Evolutionary conservation across 2,113 vertebrate species (phyloP).

Genomic region (Rhipidura dahli): DNA sequence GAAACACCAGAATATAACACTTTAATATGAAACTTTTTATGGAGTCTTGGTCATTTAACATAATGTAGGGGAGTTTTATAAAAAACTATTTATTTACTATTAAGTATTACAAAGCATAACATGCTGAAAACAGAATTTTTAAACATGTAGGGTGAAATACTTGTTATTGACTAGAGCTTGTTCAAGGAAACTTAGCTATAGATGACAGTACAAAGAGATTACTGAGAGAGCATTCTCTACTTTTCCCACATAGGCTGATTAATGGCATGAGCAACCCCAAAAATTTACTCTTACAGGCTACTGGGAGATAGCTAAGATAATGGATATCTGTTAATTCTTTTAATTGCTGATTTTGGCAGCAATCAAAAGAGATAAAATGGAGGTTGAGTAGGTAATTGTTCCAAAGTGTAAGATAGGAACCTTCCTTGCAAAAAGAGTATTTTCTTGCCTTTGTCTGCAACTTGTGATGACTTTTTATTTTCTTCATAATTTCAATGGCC

Average conservation of each 20-base stretch:
- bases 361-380: background rate
- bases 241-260: background rate
- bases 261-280: accelerated
- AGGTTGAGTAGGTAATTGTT: background rate
- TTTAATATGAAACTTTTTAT: background rate
- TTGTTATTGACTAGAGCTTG: background rate
- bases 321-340: background rate
- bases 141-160: background rate
- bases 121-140: background rate
- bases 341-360: background rate
- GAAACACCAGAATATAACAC: background rate
- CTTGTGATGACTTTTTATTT: background rate
- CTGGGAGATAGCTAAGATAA: background rate
- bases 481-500: background rate
- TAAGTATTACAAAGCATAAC: background rate
- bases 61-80: background rate
- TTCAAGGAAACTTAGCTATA: background rate
- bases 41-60: background rate
- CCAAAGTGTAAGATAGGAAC: background rate
- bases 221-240: background rate
- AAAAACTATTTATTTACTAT: background rate
- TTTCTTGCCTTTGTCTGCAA: background rate
- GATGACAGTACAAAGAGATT: background rate
- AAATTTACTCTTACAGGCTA: background rate
- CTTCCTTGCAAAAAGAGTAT: background rate